phyloP scores from a whole-genome alignment of 2,888 invertebrate genomes.

The Drosophila longiperda region DNA sequence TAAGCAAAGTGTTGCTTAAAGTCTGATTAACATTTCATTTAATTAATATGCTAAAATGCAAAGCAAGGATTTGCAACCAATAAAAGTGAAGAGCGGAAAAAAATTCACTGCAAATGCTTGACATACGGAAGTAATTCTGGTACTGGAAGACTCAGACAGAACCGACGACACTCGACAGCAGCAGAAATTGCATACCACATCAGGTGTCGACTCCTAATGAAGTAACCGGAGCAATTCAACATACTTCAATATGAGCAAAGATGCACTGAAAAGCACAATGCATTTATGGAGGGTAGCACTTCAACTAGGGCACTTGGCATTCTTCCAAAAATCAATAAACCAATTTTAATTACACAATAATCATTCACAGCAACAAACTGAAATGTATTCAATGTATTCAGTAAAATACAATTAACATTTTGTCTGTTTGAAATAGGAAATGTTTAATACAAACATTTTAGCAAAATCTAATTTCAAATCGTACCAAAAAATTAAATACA shows the following conservation, averaged over 20 bases:
- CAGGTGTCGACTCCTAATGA: constrained; percentile 50
- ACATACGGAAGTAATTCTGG: constrained; percentile 72
- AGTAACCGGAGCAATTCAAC: constrained; percentile 37
- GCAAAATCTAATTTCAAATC: neutral
- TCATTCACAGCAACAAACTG: constrained; percentile 3
- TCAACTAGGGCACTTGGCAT: constrained; percentile 4
- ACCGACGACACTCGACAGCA: constrained; percentile 1
- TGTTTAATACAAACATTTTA: neutral
- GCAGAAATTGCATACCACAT: constrained; percentile 30
- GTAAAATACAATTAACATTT: neutral
- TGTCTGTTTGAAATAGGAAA: neutral
- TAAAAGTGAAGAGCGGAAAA: constrained; percentile 20
- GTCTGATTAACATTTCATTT: constrained; percentile 64
- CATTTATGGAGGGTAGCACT: neutral
- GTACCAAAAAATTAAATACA: neutral
- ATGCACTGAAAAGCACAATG: constrained; percentile 1
- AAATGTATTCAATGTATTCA: neutral
- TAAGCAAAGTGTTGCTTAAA: constrained; percentile 17
- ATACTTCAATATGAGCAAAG: neutral
- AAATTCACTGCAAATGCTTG: constrained; percentile 12
- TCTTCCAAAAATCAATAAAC: constrained; percentile 27
- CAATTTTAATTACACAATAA: constrained; percentile 16
- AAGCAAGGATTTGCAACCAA: constrained; percentile 21
- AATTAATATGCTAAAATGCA: constrained; percentile 74
- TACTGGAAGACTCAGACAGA: constrained; percentile 28